Conservation (phyloP, 2,888 invertebrate genomes). For the Cephus sareptanus region DNA sequence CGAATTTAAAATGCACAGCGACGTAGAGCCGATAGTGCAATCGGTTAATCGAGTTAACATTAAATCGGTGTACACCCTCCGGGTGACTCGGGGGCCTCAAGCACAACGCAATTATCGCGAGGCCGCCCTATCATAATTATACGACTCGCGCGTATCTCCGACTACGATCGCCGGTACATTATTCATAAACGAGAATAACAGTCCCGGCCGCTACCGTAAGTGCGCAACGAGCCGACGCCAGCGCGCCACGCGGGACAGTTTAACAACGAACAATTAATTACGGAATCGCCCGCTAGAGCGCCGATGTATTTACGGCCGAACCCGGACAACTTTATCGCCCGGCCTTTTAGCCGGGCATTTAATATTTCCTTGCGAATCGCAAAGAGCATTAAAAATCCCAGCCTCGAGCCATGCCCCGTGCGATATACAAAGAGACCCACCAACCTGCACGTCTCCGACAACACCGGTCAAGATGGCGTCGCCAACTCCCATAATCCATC, state of each 20-base stretch:
- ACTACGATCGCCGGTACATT: conserved; percentile 55
- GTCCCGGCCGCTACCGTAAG: conserved; percentile 11
- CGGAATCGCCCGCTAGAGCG: no score
- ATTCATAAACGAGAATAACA: conserved; percentile 55
- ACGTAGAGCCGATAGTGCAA: background rate
- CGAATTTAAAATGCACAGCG: background rate
- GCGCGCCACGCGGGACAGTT: conserved; percentile 2
- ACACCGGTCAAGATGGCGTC: no score
- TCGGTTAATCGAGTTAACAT: conserved; percentile 28
- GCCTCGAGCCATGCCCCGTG: no score
- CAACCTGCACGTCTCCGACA: no score
- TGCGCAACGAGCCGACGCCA: background rate
- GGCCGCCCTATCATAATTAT: conserved; percentile 32
- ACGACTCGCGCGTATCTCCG: conserved; percentile 44
- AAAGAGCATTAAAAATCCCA: no score
- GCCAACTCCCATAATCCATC: no score
- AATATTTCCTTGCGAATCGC: no score
- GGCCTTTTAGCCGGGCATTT: no score
- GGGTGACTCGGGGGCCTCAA: background rate
- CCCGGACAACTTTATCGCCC: no score
- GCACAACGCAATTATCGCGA: conserved; percentile 41
- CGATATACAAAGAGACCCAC: no score
- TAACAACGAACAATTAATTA: conserved; percentile 4
- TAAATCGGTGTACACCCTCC: conserved; percentile 23
- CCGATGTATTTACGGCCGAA: no score